Percentiles rank a stretch among this genome's conserved stretches.
phyloP scores from a whole-genome alignment of 2,113 vertebrate species.

The Cebidichthys violaceus region DNA sequence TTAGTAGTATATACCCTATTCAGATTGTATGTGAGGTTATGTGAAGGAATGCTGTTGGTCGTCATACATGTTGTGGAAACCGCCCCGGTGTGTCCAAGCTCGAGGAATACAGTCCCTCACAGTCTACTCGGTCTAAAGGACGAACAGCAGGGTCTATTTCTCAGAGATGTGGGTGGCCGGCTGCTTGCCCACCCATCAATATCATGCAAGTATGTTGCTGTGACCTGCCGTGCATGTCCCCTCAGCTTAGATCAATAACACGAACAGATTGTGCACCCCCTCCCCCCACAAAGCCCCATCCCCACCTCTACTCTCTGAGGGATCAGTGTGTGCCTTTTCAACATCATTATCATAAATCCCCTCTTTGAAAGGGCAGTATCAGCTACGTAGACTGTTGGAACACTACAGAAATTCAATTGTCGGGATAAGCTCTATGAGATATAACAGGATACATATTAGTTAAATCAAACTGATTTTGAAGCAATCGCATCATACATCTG shows the following conservation, averaged over 20 bases:
- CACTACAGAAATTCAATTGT: slow-evolving; percentile 51
- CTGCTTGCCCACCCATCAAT: slow-evolving; percentile 71
- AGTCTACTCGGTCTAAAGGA: slow-evolving; percentile 47
- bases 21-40: not conserved
- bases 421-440: slow-evolving; percentile 40
- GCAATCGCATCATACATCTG: not conserved
- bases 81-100: not conserved
- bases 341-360: slow-evolving; percentile 75
- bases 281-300: slow-evolving; percentile 7
- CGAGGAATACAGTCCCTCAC: slow-evolving; percentile 9
- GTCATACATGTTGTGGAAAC: not conserved
- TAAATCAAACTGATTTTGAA: slow-evolving; percentile 33
- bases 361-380: slow-evolving; percentile 67
- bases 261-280: slow-evolving; percentile 70
- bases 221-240: slow-evolving; percentile 73
- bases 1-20: not conserved
- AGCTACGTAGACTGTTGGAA: slow-evolving; percentile 37
- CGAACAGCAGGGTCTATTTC: slow-evolving; percentile 65
- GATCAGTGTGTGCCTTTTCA: slow-evolving; percentile 66
- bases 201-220: slow-evolving; percentile 69
- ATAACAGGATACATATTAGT: slow-evolving; percentile 20
- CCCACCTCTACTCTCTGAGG: slow-evolving; percentile 59
- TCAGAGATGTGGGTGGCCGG: slow-evolving; percentile 68
- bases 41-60: not conserved
- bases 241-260: slow-evolving; percentile 74